Base-by-base conservation (phyloP, 1,140 invertebrate genomes). In the Bombus turneri region DNA sequence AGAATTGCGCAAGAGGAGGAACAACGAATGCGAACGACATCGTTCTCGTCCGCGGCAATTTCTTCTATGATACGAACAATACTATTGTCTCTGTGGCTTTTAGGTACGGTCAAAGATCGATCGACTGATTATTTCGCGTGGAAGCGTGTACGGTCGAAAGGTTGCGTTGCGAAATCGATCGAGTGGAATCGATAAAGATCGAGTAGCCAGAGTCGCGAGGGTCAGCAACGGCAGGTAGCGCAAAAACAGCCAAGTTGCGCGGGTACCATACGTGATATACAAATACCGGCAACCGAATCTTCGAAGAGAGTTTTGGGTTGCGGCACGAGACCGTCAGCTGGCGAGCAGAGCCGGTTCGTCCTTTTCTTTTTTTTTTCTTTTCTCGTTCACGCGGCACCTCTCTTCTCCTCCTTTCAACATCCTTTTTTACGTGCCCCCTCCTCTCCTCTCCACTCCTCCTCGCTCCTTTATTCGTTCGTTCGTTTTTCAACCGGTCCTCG, bases 11-110 rank as follows among this genome's bases (percentile, higher is more conserved):
- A 41, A 59, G 91, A 90, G 92, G 91, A 93, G 92, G 91, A 93
- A 93, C 91, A 93, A 94, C 92, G 93, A 92, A 93, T 89, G 91
- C 93, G 93, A 93, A 93, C 91, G 93, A 91, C 89, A 41, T 41
- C 66, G 74, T 62, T 43, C 57, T 41, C 25, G 25, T 72, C 39
- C 37, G 37, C 39, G 25, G 12, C 39, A 28, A n/a, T 72, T 72
- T 72, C 69, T 41, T 72, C 69, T 6, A 43, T n/a, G 2, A 37
- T 37, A 28, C 53, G 8, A 31, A 28, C 15, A 10, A 18, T 6
- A 28, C 25, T 43, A 34, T 22, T 37, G 64, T 22, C 13, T 37
- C 6, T 22, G 47, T 28, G 18, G 37, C 10, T 53, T 57, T 57
- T n/a, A 15, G 22, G 22, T 12, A 15, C 10, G n/a, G 18, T 9